Evolutionary conservation across 2,113 vertebrate genomes (phyloP), one percentile per base, ranked within the genome.

Genomic region (Sebastes schlegelii): DNA sequence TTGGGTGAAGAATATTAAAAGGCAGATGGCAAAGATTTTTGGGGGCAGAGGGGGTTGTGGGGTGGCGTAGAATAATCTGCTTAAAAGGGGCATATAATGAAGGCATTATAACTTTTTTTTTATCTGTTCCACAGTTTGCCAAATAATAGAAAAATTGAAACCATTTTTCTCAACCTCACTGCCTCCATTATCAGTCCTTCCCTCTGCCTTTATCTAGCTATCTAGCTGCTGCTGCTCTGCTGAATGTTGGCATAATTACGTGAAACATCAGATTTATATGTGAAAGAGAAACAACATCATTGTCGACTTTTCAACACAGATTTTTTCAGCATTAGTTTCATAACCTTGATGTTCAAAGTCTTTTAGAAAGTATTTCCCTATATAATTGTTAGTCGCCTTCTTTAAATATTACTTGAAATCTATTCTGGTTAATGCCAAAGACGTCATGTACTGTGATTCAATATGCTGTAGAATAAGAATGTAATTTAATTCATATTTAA

Each of bases 361-460:
- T 9, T 7, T 55, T 6, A 6, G 14, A 70, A 13, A 42, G 19
- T 0, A 55, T 63, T 62, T 84, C 52, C 16, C 43, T 58, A 9
- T 60, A 6, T 21, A 13, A 63, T 52, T 67, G 16, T 43, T 70
- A 13, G 8, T 23, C 63, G 5, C 45, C 40, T 67, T 72, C 11
- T 67, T 8, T 17, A 5, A 60, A 45, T 73, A 34, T 69, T 72
- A 62, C 83, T 84, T 77, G 70, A 82, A 76, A 69, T 68, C 7
- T 58, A 23, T 75, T 75, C 60, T 69, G 16, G 61, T 60, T 43
- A 52, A 75, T 58, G 42, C 58, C 64, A 57, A 64, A 79, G n/a
- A 46, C 26, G 63, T 19, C 23, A 42, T 68, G 12, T 21, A 43
- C 52, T 68, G 19, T 79, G 60, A 78, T 80, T 80, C 16, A 81